Percentiles rank a stretch among this genome's conserved stretches.
phyloP scores from a whole-genome alignment of 2,113 vertebrate genomes.

The Fregata magnificens region DNA sequence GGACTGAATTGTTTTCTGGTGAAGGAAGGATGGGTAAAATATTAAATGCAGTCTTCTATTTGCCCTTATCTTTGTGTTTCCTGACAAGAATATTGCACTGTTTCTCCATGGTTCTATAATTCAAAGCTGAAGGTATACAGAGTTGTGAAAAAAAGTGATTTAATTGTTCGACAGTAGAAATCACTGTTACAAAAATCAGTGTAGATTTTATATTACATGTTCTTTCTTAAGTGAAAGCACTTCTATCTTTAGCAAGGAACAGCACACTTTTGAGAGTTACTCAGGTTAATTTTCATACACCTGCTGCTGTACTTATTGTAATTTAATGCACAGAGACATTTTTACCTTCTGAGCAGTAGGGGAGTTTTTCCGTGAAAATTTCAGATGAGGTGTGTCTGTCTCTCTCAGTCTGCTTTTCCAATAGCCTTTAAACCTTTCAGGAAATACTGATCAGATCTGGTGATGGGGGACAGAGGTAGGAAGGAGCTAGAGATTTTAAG shows the following conservation, averaged over 20 bases:
- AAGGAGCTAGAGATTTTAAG: not conserved
- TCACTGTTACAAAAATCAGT: not conserved
- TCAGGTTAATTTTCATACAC: not conserved
- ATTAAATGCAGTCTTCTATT: slow-evolving; percentile 44
- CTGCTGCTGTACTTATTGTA: not conserved
- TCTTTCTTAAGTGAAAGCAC: not conserved
- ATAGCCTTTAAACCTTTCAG: not conserved
- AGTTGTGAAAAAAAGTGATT: not conserved
- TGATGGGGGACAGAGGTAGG: not conserved
- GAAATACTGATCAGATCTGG: not conserved
- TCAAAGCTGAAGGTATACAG: not conserved
- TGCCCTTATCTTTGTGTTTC: slow-evolving; percentile 20
- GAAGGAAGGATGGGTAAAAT: slow-evolving; percentile 61
- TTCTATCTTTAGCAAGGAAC: rapidly evolving
- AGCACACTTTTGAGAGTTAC: not conserved
- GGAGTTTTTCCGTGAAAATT: not conserved
- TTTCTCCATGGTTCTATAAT: not conserved
- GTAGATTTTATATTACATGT: not conserved
- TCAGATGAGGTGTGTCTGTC: not conserved
- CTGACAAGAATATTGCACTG: not conserved
- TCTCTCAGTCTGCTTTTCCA: not conserved
- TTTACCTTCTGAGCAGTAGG: not conserved
- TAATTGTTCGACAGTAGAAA: not conserved
- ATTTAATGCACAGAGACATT: not conserved
- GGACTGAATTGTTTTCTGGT: slow-evolving; percentile 46